Percentiles rank a stretch among this genome's conserved stretches.
phyloP scores from a whole-genome alignment of 2,113 vertebrate species.

The Rhinogobius similis region DNA sequence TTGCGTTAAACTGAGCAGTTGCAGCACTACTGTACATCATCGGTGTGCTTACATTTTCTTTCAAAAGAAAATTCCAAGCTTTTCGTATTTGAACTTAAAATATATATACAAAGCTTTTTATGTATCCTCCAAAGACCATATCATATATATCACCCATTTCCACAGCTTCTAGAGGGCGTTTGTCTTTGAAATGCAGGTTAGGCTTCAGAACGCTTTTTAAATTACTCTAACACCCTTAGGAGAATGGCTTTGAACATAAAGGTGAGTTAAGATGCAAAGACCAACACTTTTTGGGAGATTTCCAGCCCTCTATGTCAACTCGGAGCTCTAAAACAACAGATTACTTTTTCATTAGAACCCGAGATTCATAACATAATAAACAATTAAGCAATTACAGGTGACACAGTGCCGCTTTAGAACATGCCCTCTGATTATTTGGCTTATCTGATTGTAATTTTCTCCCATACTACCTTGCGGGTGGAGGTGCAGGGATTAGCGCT shows the following conservation, averaged over 20 bases:
- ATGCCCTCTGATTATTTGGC: background rate
- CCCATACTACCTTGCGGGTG: conserved; percentile 51
- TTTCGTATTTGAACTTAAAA: background rate
- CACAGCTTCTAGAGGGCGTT: conserved; percentile 21
- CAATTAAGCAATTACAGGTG: conserved; percentile 17
- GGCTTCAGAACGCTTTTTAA: conserved; percentile 33
- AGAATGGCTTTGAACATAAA: conserved; percentile 49
- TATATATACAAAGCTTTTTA: background rate
- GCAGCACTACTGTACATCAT: background rate
- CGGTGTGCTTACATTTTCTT: background rate
- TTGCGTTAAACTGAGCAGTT: background rate
- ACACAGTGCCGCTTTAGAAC: conserved; percentile 13
- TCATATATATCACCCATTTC: conserved; percentile 21
- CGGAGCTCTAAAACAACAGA: background rate
- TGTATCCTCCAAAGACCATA: background rate
- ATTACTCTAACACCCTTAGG: conserved; percentile 42
- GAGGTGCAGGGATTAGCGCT: conserved; percentile 67
- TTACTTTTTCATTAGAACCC: conserved; percentile 2
- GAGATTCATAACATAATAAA: conserved; percentile 8
- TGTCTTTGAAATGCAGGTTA: conserved; percentile 46
- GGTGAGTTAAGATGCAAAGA: conserved; percentile 16
- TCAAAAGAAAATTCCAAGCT: background rate
- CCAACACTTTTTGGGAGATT: conserved; percentile 3
- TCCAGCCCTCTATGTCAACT: background rate
- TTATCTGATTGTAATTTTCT: conserved; percentile 18